Base-by-base conservation (phyloP, 2,888 invertebrate genomes). In the Pollenia griseotomentosa region DNA sequence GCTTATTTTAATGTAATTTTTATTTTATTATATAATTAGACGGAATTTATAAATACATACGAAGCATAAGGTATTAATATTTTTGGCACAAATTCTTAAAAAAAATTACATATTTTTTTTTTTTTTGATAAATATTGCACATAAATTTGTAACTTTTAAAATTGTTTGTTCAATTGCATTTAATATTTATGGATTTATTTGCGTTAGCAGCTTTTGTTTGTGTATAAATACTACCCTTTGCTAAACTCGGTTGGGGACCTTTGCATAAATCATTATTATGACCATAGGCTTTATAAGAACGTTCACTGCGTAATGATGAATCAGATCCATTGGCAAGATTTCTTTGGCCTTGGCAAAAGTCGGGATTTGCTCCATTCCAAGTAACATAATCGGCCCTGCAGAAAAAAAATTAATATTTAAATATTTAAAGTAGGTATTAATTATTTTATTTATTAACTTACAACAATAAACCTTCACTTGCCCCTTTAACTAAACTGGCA, bases 301-400 rank as follows among this genome's bases (percentile, higher is more conserved):
- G 94, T 1, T 94, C 94, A 2, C 90, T 88, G 0, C 91, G 81
- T 8, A 94, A 93, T 0, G 94, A 94, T 46, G 94, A 91, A 88
- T 96, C 94, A 2, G 95, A 94, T 2, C 96, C 96, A 77, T 94
- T 93, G 0, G 94, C 94, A 1, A 94, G 61, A 48, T 93, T 92
- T 82, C 94, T 93, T 19, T 91, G 91, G 0, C 95, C 95, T 42
- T 93, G 93, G 9, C 95, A 93, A 16, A 96, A 93, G 70, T 94
- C 95, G 0, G 96, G 95, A 93, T 97, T 96, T 0, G 97, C 96
- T 0, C 97, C 97, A 88, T 96, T 96, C 97, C 97, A 97, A 6
- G 97, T 96, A 70, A 97, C 95, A 91, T 97, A 97, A 91, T 97
- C 97, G 88, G 96, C 95, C 83, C 97, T 97, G 10, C n/a, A 63